Percentiles rank a stretch among this genome's conserved stretches.
Conservation (phyloP, 1,140 invertebrate species). For the Rhyzopertha dominica region DNA sequence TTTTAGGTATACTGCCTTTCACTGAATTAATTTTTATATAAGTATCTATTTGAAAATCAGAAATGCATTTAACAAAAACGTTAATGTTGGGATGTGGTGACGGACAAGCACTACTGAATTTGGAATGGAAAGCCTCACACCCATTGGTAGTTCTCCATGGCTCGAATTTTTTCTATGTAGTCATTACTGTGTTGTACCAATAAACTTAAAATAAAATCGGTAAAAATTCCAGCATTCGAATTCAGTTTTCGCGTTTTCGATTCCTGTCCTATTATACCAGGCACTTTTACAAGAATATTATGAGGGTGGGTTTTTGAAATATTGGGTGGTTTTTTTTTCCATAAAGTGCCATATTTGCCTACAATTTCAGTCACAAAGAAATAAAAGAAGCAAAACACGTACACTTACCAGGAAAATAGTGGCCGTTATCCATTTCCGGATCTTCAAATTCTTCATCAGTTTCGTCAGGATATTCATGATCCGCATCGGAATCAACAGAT, state of each 20-base stretch:
- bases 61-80: too few species aligned
- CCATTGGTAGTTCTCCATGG: too few species aligned
- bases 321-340: slow-evolving; percentile 3
- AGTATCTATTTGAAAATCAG: too few species aligned
- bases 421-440: slow-evolving; percentile 16
- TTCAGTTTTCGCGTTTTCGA: slow-evolving; percentile 13
- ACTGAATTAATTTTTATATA: too few species aligned
- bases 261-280: slow-evolving; percentile 10
- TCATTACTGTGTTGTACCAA: slow-evolving; percentile 10
- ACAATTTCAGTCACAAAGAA: too few species aligned
- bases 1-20: too few species aligned
- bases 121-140: too few species aligned
- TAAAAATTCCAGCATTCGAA: slow-evolving; percentile 14
- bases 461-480: slow-evolving; percentile 15
- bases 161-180: slow-evolving; percentile 8
- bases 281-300: slow-evolving; percentile 13
- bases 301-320: slow-evolving; percentile 7
- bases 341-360: slow-evolving; percentile 6
- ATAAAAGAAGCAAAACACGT: too few species aligned
- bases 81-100: too few species aligned
- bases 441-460: slow-evolving; percentile 12
- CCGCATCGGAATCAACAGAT: too few species aligned
- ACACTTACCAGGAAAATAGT: slow-evolving; percentile 7
- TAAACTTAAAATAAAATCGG: slow-evolving; percentile 8
- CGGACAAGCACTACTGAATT: too few species aligned